Evolutionary conservation across 53 echinoderm and acorn worm genomes (phyloP).

Genomic region (Actinopyga echinites): DNA sequence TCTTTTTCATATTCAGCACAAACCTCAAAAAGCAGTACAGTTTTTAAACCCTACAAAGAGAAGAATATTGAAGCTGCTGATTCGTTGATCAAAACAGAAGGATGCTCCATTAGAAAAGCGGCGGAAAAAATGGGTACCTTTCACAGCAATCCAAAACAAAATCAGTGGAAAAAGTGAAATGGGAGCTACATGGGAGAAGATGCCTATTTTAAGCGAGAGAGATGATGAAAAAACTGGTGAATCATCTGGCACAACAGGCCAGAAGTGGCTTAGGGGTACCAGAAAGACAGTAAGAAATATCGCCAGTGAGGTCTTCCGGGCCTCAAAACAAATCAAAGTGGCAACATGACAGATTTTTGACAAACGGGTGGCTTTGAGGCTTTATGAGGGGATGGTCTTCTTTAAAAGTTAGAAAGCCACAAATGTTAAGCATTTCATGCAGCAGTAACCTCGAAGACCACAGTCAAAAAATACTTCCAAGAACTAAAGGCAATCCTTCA

Average conservation of each 20-base stretch:
- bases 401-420: neutral
- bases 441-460: constrained; percentile 17
- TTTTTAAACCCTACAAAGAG: too few species aligned
- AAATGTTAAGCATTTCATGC: neutral
- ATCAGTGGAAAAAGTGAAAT: neutral
- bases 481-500: constrained; percentile 4
- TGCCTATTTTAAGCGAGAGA: neutral
- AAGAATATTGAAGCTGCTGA: too few species aligned
- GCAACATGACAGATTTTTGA: neutral
- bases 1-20: too few species aligned
- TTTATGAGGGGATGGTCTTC: constrained; percentile 40
- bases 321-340: neutral
- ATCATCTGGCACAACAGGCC: neutral
- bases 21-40: too few species aligned
- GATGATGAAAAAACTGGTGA: neutral
- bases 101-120: neutral
- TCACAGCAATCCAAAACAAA: neutral
- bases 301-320: neutral
- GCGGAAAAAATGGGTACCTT: neutral
- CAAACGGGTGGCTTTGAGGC: neutral
- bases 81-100: neutral
- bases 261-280: too few species aligned
- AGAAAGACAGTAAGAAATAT: neutral
- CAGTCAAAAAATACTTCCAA: neutral
- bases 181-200: neutral